Conservation (phyloP, 2,113 vertebrate species). For the Etia nguti region DNA sequence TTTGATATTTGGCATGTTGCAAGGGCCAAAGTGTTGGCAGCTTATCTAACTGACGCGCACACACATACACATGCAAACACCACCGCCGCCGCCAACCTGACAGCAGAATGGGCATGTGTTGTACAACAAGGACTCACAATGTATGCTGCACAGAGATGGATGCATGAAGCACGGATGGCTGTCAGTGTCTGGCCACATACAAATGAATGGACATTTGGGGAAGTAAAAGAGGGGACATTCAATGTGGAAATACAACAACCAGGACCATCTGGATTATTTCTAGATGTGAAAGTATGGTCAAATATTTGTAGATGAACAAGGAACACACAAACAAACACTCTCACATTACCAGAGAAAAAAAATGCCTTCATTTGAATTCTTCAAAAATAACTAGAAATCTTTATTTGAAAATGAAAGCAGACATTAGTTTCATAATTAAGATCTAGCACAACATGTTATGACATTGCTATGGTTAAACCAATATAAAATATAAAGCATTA, state of each 20-base stretch:
- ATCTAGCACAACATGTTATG: background rate
- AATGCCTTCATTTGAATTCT: background rate
- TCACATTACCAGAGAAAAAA: background rate
- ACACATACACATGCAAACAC: background rate
- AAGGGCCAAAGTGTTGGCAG: slow-evolving; percentile 79
- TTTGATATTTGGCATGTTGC: slow-evolving; percentile 86
- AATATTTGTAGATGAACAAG: slow-evolving; percentile 49
- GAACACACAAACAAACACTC: slow-evolving; percentile 11
- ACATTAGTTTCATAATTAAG: background rate
- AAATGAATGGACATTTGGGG: slow-evolving; percentile 67
- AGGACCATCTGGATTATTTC: slow-evolving; percentile 54
- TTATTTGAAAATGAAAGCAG: background rate
- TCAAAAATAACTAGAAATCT: background rate
- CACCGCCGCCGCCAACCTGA: slow-evolving; percentile 10
- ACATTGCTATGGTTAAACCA: background rate
- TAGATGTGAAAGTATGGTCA: slow-evolving; percentile 35
- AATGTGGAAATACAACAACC: slow-evolving; percentile 20
- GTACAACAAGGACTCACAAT: slow-evolving; percentile 69
- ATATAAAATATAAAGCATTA: background rate
- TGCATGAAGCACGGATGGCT: slow-evolving; percentile 26
- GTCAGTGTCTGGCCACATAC: slow-evolving; percentile 47
- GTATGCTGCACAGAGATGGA: slow-evolving; percentile 12
- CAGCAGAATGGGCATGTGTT: slow-evolving; percentile 64
- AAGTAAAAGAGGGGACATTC: background rate
- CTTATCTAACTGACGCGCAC: slow-evolving; percentile 67